These are phyloP conservation scores for Argopecten irradians DNA, from an alignment of 1,140 invertebrate genomes.

Conservation along the genomic window DNA sequence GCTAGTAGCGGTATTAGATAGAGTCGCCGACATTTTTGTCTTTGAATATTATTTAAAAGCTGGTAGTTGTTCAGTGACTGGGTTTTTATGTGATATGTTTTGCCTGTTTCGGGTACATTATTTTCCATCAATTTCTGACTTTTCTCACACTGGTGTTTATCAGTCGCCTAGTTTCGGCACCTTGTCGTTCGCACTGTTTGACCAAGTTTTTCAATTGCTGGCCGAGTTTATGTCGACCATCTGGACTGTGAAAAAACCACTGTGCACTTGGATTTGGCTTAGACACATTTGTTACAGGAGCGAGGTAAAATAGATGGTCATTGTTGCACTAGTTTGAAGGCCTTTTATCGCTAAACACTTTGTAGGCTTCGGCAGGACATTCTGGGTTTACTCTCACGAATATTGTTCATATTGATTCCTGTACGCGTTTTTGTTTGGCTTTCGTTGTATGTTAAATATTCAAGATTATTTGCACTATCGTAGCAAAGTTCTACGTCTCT, in stretches of 20 bases:
- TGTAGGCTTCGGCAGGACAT: constrained; percentile 24
- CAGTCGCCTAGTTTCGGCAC: too few relatives aligned
- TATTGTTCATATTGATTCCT: background rate
- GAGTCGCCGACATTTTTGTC: too few relatives aligned
- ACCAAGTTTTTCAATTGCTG: constrained; percentile 26
- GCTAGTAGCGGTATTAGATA: too few relatives aligned
- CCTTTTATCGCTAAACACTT: background rate
- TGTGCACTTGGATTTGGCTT: background rate
- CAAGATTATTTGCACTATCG: background rate
- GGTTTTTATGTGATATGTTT: too few relatives aligned
- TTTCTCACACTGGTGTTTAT: too few relatives aligned
- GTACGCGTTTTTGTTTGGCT: constrained; percentile 37
- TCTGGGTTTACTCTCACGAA: constrained; percentile 18
- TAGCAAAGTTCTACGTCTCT: background rate
- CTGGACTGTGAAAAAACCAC: constrained; percentile 28
- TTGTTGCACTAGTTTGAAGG: background rate
- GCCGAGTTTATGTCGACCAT: constrained; percentile 29
- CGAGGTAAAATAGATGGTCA: constrained; percentile 29
- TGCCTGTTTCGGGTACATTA: too few relatives aligned
- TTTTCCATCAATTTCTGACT: too few relatives aligned
- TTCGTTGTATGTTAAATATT: constrained; percentile 31
- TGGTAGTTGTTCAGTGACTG: too few relatives aligned
- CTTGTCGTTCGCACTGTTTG: too few relatives aligned
- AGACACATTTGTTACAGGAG: background rate
- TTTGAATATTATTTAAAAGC: too few relatives aligned